phyloP scores from a whole-genome alignment of 2,888 invertebrate genomes.

The Meandrusa payeni region DNA sequence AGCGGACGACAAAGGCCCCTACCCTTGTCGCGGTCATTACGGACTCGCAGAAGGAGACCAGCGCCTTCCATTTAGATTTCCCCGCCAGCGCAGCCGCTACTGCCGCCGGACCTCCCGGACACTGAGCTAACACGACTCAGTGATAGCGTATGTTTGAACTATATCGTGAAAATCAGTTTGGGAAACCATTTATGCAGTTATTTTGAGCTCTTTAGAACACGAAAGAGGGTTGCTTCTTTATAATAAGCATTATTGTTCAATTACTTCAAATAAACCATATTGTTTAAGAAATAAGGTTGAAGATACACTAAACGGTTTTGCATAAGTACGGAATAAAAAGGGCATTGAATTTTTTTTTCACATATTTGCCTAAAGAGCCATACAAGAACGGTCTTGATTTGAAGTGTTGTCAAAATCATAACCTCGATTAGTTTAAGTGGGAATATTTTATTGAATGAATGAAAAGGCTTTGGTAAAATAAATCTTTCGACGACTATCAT shows the following conservation, averaged over 20 bases:
- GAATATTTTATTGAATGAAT: constrained; percentile 23
- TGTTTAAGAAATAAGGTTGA: constrained; percentile 2
- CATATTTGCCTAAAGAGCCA: constrained; percentile 15
- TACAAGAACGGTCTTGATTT: constrained; percentile 14
- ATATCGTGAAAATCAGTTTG: constrained; percentile 13
- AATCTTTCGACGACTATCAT: constrained; percentile 6
- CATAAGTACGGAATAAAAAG: constrained; percentile 12
- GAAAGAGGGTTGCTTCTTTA: constrained; percentile 25
- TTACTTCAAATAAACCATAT: constrained; percentile 7
- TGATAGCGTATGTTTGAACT: not conserved
- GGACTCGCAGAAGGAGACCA: too few relatives aligned
- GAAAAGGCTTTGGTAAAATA: constrained; percentile 7
- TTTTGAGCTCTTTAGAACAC: constrained; percentile 21
- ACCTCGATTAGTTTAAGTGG: constrained; percentile 24
- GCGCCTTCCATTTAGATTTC: too few relatives aligned
- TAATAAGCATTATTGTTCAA: constrained; percentile 16
- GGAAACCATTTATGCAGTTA: constrained; percentile 15
- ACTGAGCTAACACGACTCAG: not conserved
- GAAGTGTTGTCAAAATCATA: constrained; percentile 24
- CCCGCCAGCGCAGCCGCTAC: too few relatives aligned
- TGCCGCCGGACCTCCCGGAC: too few relatives aligned
- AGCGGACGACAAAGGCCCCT: too few relatives aligned
- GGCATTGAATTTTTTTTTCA: constrained; percentile 19
- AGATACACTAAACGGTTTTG: constrained; percentile 12
- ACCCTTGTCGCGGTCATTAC: too few relatives aligned